A percentile compares a stretch with the other conserved stretches of the same genome.
These are phyloP conservation scores for Rafetus swinhoei DNA, from an alignment of 2,113 vertebrate genomes.

Conservation along the genomic window DNA sequence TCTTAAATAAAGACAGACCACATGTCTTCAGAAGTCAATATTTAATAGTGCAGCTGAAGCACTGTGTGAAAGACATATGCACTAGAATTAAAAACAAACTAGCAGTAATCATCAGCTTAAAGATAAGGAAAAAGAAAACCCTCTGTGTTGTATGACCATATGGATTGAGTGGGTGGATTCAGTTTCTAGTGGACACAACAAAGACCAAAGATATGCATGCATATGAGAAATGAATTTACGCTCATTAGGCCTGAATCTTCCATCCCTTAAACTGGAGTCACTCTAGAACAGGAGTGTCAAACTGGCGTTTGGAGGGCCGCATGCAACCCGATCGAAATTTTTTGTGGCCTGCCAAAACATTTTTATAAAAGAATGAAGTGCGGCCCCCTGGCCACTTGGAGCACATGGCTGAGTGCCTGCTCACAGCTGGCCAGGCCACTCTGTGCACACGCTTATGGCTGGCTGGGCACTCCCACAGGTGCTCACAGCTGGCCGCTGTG, in stretches of 20 bases:
- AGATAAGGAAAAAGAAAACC: not conserved
- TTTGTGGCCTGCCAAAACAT: too few relatives aligned
- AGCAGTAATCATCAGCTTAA: not conserved
- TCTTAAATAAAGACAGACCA: conserved; percentile 54
- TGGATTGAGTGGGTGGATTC: not conserved
- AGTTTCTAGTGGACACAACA: not conserved
- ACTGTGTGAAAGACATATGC: not conserved
- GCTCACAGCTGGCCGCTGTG: too few relatives aligned
- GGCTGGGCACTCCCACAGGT: too few relatives aligned
- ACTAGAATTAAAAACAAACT: conserved; percentile 1
- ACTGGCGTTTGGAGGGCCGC: too few relatives aligned
- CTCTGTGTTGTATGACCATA: not conserved
- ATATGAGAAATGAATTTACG: not conserved
- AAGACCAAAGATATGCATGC: not conserved
- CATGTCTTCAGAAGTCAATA: conserved; percentile 29
- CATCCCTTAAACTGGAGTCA: not conserved
- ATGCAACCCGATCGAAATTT: too few relatives aligned
- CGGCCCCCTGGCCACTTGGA: too few relatives aligned
- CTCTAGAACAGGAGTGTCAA: not conserved
- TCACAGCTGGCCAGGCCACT: too few relatives aligned
- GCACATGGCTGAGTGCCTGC: too few relatives aligned
- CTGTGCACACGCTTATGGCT: too few relatives aligned
- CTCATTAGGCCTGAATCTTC: not conserved
- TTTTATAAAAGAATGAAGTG: too few relatives aligned
- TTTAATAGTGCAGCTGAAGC: not conserved